These are phyloP conservation scores for Dinomys branickii DNA, from an alignment of 2,113 vertebrate genomes.

Conservation along the genomic window DNA sequence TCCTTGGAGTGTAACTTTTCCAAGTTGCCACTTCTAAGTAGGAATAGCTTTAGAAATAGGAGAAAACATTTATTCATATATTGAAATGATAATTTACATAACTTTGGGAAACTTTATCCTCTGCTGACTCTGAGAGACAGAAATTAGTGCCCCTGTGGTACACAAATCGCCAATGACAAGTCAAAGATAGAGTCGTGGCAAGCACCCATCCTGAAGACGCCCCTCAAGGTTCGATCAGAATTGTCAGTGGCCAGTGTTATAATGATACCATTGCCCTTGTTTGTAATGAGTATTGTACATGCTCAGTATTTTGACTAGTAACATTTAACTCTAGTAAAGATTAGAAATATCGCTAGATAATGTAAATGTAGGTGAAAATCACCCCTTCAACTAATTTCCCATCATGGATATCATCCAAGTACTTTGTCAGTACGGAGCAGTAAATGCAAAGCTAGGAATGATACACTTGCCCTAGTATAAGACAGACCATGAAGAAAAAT, in stretches of 20 bases:
- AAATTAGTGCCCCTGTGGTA: constrained; percentile 15
- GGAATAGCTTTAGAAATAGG: constrained; percentile 31
- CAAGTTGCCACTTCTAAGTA: neutral
- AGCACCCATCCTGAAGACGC: neutral
- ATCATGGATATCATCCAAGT: neutral
- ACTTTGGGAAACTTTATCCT: constrained; percentile 51
- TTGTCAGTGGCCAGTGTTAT: neutral
- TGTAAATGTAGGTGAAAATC: neutral
- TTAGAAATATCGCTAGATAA: neutral
- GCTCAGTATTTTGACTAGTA: neutral
- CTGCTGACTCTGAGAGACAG: constrained; percentile 50
- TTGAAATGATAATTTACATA: neutral
- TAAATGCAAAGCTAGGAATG: neutral
- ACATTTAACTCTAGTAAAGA: neutral
- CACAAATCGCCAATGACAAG: constrained; percentile 29
- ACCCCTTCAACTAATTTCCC: neutral
- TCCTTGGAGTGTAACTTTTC: neutral
- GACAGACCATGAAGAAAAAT: neutral
- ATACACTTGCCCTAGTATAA: neutral
- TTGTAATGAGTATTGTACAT: neutral
- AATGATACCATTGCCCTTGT: neutral
- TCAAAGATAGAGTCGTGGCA: constrained; percentile 39
- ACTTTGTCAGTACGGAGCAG: neutral
- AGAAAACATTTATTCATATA: neutral
- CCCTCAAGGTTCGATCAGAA: constrained; percentile 41